Percentiles rank a stretch among this genome's conserved stretches.
These are phyloP conservation scores for Gavialis gangeticus DNA, from an alignment of 2,113 vertebrate species.

Conservation along the genomic window DNA sequence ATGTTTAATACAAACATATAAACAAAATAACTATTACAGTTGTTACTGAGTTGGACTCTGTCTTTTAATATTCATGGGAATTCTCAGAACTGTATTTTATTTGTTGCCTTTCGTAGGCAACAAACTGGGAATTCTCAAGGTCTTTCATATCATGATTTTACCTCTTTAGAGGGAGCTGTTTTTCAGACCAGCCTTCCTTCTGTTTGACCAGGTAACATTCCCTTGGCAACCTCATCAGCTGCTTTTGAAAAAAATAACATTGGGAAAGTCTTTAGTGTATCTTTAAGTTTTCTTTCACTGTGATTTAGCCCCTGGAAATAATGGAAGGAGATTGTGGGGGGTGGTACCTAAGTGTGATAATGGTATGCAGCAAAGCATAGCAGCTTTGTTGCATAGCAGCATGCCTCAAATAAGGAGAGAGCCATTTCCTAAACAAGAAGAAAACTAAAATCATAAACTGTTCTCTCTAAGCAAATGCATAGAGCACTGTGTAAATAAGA, in stretches of 20 bases:
- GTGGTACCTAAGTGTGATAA: background rate
- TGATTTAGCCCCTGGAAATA: background rate
- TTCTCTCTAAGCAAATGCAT: conserved; percentile 21
- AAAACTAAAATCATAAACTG: background rate
- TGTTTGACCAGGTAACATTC: background rate
- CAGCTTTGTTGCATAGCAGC: background rate
- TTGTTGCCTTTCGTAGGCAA: background rate
- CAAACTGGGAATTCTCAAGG: no score
- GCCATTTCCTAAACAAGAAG: background rate
- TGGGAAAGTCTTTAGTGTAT: background rate
- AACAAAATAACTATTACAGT: background rate
- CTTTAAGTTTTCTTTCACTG: background rate
- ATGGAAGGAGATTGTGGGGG: background rate
- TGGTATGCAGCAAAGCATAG: background rate
- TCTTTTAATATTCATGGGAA: no score
- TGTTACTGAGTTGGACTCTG: background rate
- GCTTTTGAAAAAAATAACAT: conserved; percentile 10
- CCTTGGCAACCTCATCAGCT: background rate
- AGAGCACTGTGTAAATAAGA: background rate
- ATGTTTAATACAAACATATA: background rate
- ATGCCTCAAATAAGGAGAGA: background rate
- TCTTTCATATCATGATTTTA: background rate
- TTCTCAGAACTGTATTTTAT: background rate
- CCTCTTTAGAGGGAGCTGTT: background rate
- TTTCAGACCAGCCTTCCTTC: background rate